Percentiles rank a stretch among this genome's conserved stretches.
Conservation (phyloP, 2,888 invertebrate genomes). For the Campaea margaritaria region DNA sequence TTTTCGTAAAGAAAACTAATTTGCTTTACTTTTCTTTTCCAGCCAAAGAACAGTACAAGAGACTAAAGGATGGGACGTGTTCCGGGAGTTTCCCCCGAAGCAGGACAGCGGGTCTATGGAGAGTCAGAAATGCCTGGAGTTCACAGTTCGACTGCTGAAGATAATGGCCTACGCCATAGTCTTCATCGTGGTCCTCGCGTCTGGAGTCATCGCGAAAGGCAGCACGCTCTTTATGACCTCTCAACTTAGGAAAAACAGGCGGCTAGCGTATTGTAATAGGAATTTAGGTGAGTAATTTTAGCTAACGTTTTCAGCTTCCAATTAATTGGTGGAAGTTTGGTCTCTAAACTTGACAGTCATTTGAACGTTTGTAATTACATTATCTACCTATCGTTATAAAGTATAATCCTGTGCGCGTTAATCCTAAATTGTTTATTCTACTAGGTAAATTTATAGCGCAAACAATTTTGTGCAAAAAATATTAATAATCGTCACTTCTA, state of each 20-base stretch:
- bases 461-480: too few relatives aligned
- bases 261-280: slow-evolving; percentile 92
- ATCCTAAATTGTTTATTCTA: too few relatives aligned
- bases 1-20: neutral
- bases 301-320: neutral
- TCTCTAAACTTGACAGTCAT: too few relatives aligned
- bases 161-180: slow-evolving; percentile 93
- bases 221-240: slow-evolving; percentile 96
- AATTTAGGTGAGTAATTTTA: slow-evolving; percentile 88
- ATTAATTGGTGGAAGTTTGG: too few relatives aligned
- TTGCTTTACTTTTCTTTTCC: slow-evolving; percentile 57
- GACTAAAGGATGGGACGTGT: slow-evolving; percentile 98
- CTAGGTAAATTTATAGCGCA: too few relatives aligned
- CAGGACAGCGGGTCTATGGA: slow-evolving; percentile 95
- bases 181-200: slow-evolving; percentile 92
- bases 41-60: slow-evolving; percentile 94
- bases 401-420: too few relatives aligned
- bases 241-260: slow-evolving; percentile 91
- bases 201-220: slow-evolving; percentile 95
- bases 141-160: slow-evolving; percentile 93
- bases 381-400: too few relatives aligned
- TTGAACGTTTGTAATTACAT: too few relatives aligned
- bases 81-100: slow-evolving; percentile 95
- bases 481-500: too few relatives aligned
- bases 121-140: slow-evolving; percentile 93